A percentile compares a stretch with the other conserved stretches of the same genome.
These are phyloP conservation scores for Poecilia picta DNA, from an alignment of 2,797 vertebrate genomes.

Conservation along the genomic window DNA sequence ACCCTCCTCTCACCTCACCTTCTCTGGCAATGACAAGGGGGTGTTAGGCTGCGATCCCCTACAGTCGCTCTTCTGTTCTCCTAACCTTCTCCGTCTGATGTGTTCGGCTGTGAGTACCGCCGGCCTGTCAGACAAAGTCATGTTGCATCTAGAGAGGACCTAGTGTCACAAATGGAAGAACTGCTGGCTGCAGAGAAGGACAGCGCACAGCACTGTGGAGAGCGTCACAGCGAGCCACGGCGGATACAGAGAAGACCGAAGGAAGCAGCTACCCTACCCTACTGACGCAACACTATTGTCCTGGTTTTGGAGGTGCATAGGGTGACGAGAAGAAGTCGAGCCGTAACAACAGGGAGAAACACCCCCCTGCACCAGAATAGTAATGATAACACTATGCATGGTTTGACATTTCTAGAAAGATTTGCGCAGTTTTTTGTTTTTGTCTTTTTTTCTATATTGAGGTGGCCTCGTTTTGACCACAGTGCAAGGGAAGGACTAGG, in stretches of 20 bases:
- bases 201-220: constrained; percentile 58
- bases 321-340: constrained; percentile 71
- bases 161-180: constrained; percentile 62
- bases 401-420: constrained; percentile 59
- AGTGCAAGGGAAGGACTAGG: constrained; percentile 63
- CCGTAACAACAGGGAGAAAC: constrained; percentile 50
- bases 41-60: constrained; percentile 44
- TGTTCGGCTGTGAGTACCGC: constrained; percentile 47
- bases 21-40: constrained; percentile 61
- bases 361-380: constrained; percentile 44
- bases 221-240: constrained; percentile 61
- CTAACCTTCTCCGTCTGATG: constrained; percentile 29
- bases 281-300: constrained; percentile 72
- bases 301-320: constrained; percentile 78
- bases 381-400: constrained; percentile 60
- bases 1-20: constrained; percentile 66
- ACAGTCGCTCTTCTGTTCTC: constrained; percentile 53
- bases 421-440: constrained; percentile 63
- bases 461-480: constrained; percentile 62
- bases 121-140: constrained; percentile 63
- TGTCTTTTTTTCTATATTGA: constrained; percentile 52
- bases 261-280: constrained; percentile 77
- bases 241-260: constrained; percentile 70
- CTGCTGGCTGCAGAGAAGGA: constrained; percentile 46
- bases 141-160: constrained; percentile 57